Evolutionary conservation across 1,140 invertebrate genomes (phyloP).

Genomic region (Drosophila parvula): DNA sequence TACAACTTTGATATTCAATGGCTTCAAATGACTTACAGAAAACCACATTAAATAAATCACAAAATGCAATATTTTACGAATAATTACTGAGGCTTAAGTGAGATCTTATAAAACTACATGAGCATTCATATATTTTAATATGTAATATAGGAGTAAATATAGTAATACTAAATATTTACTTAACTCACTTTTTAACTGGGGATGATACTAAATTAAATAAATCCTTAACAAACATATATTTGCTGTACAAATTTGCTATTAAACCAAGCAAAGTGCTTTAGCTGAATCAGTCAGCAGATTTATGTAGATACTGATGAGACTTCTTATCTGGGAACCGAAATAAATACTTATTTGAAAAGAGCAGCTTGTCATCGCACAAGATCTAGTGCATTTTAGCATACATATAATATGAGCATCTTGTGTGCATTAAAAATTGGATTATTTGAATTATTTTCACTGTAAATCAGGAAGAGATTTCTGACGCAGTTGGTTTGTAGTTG

Average conservation of each 20-base stretch:
- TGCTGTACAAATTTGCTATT: accelerated
- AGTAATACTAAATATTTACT: background rate
- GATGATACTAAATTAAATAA: background rate
- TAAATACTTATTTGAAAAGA: no score
- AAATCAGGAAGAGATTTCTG: background rate
- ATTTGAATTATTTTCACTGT: background rate
- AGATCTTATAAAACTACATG: no score
- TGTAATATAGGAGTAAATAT: no score
- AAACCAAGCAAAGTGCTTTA: background rate
- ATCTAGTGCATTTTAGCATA: no score
- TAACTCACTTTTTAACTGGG: background rate
- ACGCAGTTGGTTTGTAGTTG: conserved; percentile 15
- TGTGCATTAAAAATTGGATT: background rate
- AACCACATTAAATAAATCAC: background rate
- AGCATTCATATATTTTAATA: no score
- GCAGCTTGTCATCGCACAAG: no score
- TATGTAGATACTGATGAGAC: no score
- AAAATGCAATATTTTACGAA: no score
- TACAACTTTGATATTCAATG: no score
- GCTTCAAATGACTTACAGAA: background rate
- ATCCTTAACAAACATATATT: background rate
- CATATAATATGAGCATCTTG: background rate
- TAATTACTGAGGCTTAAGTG: no score
- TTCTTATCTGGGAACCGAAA: background rate
- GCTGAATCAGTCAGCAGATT: background rate